Evolutionary conservation across 2,888 invertebrate species (phyloP).

Genomic region (Acanthosepion esculentum): DNA sequence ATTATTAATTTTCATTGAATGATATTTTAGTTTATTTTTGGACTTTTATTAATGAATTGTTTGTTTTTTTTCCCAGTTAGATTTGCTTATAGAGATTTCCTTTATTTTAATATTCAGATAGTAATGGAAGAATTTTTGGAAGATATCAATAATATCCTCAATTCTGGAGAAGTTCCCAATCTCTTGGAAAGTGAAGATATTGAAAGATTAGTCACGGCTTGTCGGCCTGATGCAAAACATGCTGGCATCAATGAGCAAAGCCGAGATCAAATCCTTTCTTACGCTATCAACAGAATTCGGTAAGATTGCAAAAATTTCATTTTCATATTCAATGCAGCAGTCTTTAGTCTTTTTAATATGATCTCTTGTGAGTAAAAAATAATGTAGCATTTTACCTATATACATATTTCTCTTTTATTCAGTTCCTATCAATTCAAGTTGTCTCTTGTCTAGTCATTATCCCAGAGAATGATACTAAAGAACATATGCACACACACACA

Average conservation of each 20-base stretch:
- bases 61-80: background rate
- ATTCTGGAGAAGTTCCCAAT: slow-evolving; percentile 93
- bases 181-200: slow-evolving; percentile 86
- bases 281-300: slow-evolving; percentile 86
- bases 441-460: too few species aligned
- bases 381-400: too few species aligned
- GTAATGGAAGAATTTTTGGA: slow-evolving; percentile 92
- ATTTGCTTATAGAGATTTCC: background rate
- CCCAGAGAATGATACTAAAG: too few species aligned
- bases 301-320: slow-evolving; percentile 52
- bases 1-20: background rate
- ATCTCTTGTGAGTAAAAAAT: too few species aligned
- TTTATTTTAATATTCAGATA: slow-evolving; percentile 78
- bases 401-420: too few species aligned
- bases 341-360: too few species aligned
- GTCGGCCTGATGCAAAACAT: slow-evolving; percentile 83
- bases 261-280: slow-evolving; percentile 88
- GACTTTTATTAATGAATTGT: background rate
- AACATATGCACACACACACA: too few species aligned
- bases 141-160: slow-evolving; percentile 92
- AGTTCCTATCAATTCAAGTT: too few species aligned
- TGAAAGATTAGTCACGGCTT: slow-evolving; percentile 86
- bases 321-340: background rate
- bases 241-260: slow-evolving; percentile 81
- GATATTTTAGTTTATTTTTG: background rate